Evolutionary conservation across 2,888 invertebrate species (phyloP).

Genomic region (Luperina testacea): DNA sequence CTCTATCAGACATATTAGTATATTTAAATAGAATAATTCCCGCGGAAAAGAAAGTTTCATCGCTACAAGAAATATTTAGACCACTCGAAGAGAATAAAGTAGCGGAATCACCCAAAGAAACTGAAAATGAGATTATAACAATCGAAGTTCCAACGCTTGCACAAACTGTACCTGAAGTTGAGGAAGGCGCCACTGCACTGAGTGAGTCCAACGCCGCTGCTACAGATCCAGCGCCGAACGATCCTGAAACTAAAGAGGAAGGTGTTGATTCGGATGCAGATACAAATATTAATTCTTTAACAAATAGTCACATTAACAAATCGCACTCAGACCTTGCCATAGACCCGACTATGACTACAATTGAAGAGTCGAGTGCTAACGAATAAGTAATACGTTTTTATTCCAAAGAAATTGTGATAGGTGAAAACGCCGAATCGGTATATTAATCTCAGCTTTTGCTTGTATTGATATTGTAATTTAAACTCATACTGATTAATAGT

Average conservation of each 20-base stretch:
- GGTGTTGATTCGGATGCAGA: conserved; percentile 67
- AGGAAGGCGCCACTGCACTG: conserved; percentile 64
- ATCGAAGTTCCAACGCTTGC: conserved; percentile 83
- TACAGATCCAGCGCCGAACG: conserved; percentile 63
- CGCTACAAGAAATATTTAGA: conserved; percentile 87
- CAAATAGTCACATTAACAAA: conserved; percentile 68
- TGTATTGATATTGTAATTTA: conserved; percentile 84
- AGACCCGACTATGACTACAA: conserved; percentile 63
- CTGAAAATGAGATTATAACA: conserved; percentile 84
- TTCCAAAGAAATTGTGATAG: conserved; percentile 89
- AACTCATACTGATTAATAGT: conserved; percentile 83
- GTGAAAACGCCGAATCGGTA: conserved; percentile 83
- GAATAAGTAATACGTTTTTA: conserved; percentile 77
- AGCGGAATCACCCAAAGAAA: conserved; percentile 84
- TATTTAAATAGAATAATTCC: conserved; percentile 89
- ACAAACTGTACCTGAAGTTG: conserved; percentile 76
- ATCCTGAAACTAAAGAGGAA: conserved; percentile 68
- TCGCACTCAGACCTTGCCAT: conserved; percentile 67
- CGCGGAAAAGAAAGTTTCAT: conserved; percentile 86
- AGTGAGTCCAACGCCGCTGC: conserved; percentile 64
- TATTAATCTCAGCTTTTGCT: conserved; percentile 88
- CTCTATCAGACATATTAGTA: conserved; percentile 87
- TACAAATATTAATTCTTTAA: conserved; percentile 63
- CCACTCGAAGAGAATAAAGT: conserved; percentile 87
- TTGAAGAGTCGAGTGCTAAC: conserved; percentile 69